Evolutionary conservation across 1,140 invertebrate genomes (phyloP).

Genomic region (Ectropis grisescens): DNA sequence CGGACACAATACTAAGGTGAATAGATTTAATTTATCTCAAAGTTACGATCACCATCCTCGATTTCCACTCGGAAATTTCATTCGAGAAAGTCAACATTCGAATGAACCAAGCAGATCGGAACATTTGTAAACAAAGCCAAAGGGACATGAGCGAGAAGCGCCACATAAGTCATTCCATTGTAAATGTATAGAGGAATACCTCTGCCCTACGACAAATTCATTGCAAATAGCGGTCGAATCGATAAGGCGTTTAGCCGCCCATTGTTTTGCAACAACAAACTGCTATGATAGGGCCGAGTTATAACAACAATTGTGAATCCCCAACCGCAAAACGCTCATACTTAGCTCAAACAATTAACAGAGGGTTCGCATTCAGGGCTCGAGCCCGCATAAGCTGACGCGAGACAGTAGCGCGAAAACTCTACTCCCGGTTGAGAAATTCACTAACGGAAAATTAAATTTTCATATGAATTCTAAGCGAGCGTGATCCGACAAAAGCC

Average conservation of each 20-base stretch:
- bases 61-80: no score
- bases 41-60: no score
- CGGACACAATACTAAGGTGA: no score
- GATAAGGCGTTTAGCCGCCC: conserved; percentile 25
- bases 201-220: conserved; percentile 1
- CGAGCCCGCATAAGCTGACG: conserved; percentile 55
- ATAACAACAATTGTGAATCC: conserved; percentile 57
- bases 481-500: conserved; percentile 52
- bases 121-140: no score
- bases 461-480: conserved; percentile 53
- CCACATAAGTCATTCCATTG: no score
- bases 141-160: no score
- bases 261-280: conserved; percentile 45
- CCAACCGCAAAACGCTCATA: conserved; percentile 47
- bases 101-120: no score
- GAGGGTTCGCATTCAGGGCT: conserved; percentile 44
- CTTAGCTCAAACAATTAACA: conserved; percentile 63
- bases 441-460: conserved; percentile 60
- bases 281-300: conserved; percentile 38
- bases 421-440: conserved; percentile 45
- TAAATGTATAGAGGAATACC: no score
- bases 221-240: conserved; percentile 27
- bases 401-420: conserved; percentile 53
- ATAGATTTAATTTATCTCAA: no score
- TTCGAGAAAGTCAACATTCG: no score